Conservation (phyloP, 2,113 vertebrate genomes). For the Lates calcarifer region DNA sequence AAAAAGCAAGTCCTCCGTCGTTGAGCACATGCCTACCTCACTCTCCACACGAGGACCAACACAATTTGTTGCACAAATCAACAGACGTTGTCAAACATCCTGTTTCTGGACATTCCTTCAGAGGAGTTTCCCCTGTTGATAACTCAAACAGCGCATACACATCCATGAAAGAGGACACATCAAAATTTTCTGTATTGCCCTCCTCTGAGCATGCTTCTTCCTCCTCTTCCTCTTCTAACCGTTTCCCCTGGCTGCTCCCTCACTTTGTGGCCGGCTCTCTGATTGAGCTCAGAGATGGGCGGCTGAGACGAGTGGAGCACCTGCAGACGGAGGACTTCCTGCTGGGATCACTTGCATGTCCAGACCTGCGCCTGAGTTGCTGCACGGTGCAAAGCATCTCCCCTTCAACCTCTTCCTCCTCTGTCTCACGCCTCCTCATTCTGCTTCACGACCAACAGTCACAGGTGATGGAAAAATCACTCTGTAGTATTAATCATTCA, state of each 20-base stretch:
- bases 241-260: slow-evolving; percentile 75
- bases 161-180: slow-evolving; percentile 21
- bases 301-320: slow-evolving; percentile 82
- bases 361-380: slow-evolving; percentile 81
- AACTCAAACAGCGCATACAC: slow-evolving; percentile 18
- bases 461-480: slow-evolving; percentile 73
- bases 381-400: slow-evolving; percentile 83
- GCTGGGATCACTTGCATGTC: slow-evolving; percentile 78
- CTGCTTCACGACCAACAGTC: slow-evolving; percentile 80
- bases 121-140: not conserved
- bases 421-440: slow-evolving; percentile 79
- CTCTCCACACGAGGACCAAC: slow-evolving; percentile 11
- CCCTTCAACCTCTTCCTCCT: slow-evolving; percentile 60
- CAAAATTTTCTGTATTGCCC: not conserved
- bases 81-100: slow-evolving; percentile 20
- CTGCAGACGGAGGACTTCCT: slow-evolving; percentile 85
- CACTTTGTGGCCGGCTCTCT: slow-evolving; percentile 84
- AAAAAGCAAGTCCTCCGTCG: slow-evolving; percentile 34
- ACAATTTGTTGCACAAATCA: slow-evolving; percentile 23
- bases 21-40: slow-evolving; percentile 41
- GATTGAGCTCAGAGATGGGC: slow-evolving; percentile 83
- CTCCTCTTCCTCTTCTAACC: slow-evolving; percentile 42
- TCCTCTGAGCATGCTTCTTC: slow-evolving; percentile 8
- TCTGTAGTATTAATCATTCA: not conserved
- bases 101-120: slow-evolving; percentile 33